These are phyloP conservation scores for Agrochola lota DNA, from an alignment of 2,888 invertebrate genomes.

Conservation along the genomic window DNA sequence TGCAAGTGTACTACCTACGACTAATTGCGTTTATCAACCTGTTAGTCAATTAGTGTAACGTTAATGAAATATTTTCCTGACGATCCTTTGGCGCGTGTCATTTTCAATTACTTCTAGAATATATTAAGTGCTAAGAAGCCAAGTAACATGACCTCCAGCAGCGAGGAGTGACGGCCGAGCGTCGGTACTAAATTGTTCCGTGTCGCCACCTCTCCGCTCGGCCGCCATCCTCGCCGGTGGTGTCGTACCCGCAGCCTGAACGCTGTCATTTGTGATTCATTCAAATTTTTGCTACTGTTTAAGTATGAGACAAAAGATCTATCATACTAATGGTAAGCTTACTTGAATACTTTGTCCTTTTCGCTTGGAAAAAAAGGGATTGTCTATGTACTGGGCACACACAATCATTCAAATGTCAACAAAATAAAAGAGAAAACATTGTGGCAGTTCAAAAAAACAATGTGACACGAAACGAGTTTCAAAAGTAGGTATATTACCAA, in stretches of 20 bases:
- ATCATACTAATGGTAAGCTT: not conserved
- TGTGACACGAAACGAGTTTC: not conserved
- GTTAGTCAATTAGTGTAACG: not conserved
- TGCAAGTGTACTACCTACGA: not conserved
- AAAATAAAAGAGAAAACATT: not conserved
- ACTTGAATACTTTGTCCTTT: not conserved
- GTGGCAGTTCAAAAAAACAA: not conserved
- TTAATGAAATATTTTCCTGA: too few relatives aligned
- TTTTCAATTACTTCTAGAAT: not conserved
- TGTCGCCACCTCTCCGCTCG: too few relatives aligned
- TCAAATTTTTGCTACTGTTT: not conserved
- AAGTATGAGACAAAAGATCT: not conserved
- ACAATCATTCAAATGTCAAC: not conserved
- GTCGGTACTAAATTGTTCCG: too few relatives aligned
- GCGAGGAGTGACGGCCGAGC: too few relatives aligned
- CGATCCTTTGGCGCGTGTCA: too few relatives aligned
- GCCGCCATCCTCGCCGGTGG: too few relatives aligned
- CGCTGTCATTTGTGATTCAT: not conserved
- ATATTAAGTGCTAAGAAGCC: not conserved
- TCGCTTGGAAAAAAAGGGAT: too few relatives aligned
- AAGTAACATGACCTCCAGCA: too few relatives aligned
- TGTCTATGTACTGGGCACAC: too few relatives aligned
- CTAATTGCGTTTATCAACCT: not conserved
- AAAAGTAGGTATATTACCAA: conserved; percentile 2
- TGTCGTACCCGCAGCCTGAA: too few relatives aligned